phyloP scores from a whole-genome alignment of 2,797 vertebrate species.

The Alectoris magna region DNA sequence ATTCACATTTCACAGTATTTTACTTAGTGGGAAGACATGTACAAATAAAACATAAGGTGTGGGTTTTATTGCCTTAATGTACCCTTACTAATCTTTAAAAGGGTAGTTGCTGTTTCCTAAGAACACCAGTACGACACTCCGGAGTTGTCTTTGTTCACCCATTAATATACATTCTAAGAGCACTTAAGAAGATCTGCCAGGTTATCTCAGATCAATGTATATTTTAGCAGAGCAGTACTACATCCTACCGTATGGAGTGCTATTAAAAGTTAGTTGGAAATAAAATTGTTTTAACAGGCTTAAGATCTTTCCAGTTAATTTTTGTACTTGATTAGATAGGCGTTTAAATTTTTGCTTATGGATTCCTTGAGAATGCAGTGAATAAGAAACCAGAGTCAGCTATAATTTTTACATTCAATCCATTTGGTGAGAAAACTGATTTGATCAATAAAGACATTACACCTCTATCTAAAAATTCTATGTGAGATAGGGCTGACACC shows the following conservation, averaged over 20 bases:
- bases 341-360: constrained; percentile 16
- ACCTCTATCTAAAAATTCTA: background rate
- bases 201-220: background rate
- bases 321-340: background rate
- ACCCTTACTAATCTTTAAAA: background rate
- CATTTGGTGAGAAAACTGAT: background rate
- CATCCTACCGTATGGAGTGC: background rate
- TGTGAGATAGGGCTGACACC: background rate
- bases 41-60: background rate
- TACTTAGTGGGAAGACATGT: background rate
- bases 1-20: constrained; percentile 1
- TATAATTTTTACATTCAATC: background rate
- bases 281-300: background rate
- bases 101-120: background rate
- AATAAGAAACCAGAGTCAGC: background rate
- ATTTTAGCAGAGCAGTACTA: background rate
- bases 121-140: background rate
- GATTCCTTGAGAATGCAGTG: background rate
- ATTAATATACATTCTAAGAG: background rate
- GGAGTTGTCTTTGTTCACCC: background rate
- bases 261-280: background rate
- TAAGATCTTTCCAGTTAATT: background rate
- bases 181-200: background rate
- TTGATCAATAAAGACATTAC: background rate
- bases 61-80: background rate